Percentiles rank a stretch among this genome's conserved stretches.
These are phyloP conservation scores for Diadromus collaris DNA, from an alignment of 2,888 invertebrate genomes.

Conservation along the genomic window DNA sequence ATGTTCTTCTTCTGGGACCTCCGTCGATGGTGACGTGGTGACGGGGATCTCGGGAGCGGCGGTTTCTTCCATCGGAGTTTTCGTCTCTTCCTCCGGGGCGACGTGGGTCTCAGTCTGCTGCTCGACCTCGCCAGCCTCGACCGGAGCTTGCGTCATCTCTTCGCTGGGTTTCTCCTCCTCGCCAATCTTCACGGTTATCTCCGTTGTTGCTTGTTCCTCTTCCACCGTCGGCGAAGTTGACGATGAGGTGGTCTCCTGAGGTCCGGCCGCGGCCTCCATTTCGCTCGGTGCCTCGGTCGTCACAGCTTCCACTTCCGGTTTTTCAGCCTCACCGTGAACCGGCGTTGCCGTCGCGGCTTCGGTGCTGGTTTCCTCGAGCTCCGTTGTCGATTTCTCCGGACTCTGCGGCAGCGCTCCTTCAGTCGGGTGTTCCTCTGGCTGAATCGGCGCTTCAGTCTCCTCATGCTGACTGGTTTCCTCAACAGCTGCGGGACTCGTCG, in stretches of 20 bases:
- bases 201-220: constrained; percentile 52
- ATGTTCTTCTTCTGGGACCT: not conserved
- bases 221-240: constrained; percentile 41
- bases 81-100: not conserved
- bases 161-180: constrained; percentile 38
- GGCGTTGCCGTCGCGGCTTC: not conserved
- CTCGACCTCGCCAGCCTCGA: constrained; percentile 18
- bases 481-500: not conserved
- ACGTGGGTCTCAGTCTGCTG: not conserved
- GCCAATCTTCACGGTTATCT: constrained; percentile 23
- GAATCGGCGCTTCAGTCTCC: constrained; percentile 41
- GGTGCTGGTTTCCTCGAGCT: not conserved
- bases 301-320: not conserved
- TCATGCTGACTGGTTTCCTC: constrained; percentile 2
- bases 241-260: not conserved
- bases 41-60: not conserved
- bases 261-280: not conserved
- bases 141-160: constrained; percentile 26
- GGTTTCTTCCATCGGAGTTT: not conserved
- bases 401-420: not conserved
- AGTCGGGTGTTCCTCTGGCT: not conserved
- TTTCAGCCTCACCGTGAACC: not conserved
- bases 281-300: constrained; percentile 44
- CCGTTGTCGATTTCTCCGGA: not conserved
- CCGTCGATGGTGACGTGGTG: not conserved